Percentiles rank a stretch among this genome's conserved stretches.
Evolutionary conservation across 2,888 invertebrate species (phyloP).

Genomic region (Microdon myrmicae): DNA sequence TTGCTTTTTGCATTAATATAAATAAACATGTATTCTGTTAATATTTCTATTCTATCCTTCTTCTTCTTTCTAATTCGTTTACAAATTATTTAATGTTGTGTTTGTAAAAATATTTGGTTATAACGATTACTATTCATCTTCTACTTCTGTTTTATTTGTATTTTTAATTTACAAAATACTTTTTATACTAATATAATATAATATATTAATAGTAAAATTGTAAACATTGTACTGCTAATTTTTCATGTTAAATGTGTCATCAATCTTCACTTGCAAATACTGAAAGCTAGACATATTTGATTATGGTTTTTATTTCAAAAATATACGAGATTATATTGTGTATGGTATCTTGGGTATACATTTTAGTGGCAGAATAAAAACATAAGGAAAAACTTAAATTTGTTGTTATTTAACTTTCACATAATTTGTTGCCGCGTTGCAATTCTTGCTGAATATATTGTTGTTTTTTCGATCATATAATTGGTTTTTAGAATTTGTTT

Average conservation of each 20-base stretch:
- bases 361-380: conserved; percentile 1
- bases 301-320: background rate
- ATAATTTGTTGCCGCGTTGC: conserved; percentile 13
- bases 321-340: background rate
- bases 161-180: conserved; percentile 24
- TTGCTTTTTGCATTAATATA: background rate
- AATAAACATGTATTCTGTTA: background rate
- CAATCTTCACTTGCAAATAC: conserved; percentile 55
- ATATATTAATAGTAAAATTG: conserved; percentile 2
- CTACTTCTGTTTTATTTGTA: conserved; percentile 8
- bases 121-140: conserved; percentile 3
- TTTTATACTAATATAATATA: background rate
- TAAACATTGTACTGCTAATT: background rate
- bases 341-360: background rate
- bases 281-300: conserved; percentile 61
- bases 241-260: conserved; percentile 25
- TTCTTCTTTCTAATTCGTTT: conserved; percentile 9
- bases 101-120: conserved; percentile 8
- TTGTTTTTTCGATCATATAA: conserved; percentile 1
- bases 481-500: conserved; percentile 15
- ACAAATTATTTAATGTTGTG: conserved; percentile 6
- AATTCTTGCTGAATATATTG: background rate
- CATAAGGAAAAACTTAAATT: background rate
- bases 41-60: conserved; percentile 12
- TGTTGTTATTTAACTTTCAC: background rate